A percentile compares a stretch with the other conserved stretches of the same genome.
These are phyloP conservation scores for Eupsittula cactorum DNA, from an alignment of 2,113 vertebrate genomes.

Conservation along the genomic window DNA sequence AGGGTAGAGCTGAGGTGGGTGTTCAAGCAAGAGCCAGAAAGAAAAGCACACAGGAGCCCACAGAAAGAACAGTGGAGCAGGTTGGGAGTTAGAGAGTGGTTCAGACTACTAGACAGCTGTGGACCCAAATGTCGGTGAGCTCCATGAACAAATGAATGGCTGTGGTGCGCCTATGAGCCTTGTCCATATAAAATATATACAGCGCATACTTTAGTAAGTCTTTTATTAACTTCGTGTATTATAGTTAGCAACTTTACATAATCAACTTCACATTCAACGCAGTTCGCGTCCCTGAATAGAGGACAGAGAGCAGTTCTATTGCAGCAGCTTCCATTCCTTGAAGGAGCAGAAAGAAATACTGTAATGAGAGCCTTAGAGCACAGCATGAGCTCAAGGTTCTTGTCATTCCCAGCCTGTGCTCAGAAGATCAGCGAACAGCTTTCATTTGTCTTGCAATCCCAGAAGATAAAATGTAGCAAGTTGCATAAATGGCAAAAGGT, in stretches of 20 bases:
- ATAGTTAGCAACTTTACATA: conserved; percentile 33
- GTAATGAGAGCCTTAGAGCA: neutral
- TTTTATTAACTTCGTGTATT: conserved; percentile 29
- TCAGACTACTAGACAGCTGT: neutral
- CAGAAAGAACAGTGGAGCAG: neutral
- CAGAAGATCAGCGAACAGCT: neutral
- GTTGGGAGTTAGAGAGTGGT: neutral
- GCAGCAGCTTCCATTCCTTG: conserved; percentile 28
- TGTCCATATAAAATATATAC: neutral
- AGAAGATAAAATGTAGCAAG: neutral
- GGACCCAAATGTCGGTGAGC: neutral
- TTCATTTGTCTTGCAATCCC: neutral
- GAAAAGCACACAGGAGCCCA: neutral
- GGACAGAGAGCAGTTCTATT: neutral
- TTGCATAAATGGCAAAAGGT: neutral
- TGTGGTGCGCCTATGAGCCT: neutral
- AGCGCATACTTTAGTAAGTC: neutral
- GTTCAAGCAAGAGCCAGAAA: neutral
- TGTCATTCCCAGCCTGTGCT: conserved; percentile 42
- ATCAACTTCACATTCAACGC: conserved; percentile 25
- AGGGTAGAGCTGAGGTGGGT: neutral
- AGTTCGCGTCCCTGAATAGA: conserved; percentile 37
- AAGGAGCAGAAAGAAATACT: neutral
- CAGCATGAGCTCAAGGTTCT: neutral
- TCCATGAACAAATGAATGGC: neutral